Evolutionary conservation across 1,140 invertebrate species (phyloP).

Genomic region (Ceratosolen solmsi): DNA sequence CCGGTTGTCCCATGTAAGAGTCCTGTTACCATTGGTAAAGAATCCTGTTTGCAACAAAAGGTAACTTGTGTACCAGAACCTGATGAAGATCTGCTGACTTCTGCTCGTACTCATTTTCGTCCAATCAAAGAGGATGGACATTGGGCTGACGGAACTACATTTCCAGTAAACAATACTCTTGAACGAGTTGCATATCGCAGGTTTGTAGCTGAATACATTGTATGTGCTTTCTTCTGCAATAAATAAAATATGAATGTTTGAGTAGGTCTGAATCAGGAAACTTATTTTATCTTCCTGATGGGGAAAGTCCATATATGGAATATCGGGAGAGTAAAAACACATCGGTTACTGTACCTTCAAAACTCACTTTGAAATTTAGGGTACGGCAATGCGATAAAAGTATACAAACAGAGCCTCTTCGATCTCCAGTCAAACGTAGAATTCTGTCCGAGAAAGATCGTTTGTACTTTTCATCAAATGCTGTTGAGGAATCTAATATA

Average conservation of each 20-base stretch:
- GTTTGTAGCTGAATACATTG: slow-evolving; percentile 18
- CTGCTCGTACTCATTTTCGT: slow-evolving; percentile 82
- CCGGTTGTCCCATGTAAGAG: slow-evolving; percentile 62
- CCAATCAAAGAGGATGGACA: slow-evolving; percentile 79
- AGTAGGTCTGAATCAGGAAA: slow-evolving; percentile 68
- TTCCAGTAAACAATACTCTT: slow-evolving; percentile 78
- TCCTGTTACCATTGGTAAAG: slow-evolving; percentile 60
- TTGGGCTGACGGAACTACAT: slow-evolving; percentile 79
- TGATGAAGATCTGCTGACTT: slow-evolving; percentile 82
- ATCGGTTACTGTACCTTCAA: slow-evolving; percentile 58
- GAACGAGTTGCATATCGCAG: slow-evolving; percentile 74
- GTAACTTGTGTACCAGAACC: slow-evolving; percentile 66
- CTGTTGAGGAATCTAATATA: slow-evolving; percentile 58
- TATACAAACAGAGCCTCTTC: slow-evolving; percentile 75
- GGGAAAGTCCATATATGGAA: slow-evolving; percentile 75
- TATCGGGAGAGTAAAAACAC: slow-evolving; percentile 67
- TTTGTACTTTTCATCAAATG: slow-evolving; percentile 62
- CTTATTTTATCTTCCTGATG: slow-evolving; percentile 68
- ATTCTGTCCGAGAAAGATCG: slow-evolving; percentile 67
- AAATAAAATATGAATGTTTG: neutral
- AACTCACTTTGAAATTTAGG: slow-evolving; percentile 74
- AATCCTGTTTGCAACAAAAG: slow-evolving; percentile 59
- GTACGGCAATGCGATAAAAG: slow-evolving; percentile 76
- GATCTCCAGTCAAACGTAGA: slow-evolving; percentile 67
- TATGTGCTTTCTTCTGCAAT: neutral